Percentiles rank a stretch among this genome's conserved stretches.
These are phyloP conservation scores for Antheraea pernyi DNA, from an alignment of 1,140 invertebrate species.

Conservation along the genomic window DNA sequence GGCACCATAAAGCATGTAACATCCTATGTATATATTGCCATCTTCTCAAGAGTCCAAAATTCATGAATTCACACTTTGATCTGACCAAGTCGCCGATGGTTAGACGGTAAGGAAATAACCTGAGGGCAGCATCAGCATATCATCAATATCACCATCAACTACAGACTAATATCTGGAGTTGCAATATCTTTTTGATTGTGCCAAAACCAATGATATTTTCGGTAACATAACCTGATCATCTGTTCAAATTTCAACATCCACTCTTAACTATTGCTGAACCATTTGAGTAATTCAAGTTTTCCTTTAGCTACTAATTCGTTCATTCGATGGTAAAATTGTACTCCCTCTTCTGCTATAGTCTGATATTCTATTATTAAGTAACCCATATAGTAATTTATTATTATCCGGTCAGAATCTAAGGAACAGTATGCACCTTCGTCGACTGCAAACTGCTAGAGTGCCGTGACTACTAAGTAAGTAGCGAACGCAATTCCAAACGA, in stretches of 20 bases:
- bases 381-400: no score
- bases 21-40: constrained; percentile 1
- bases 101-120: constrained; percentile 20
- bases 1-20: background rate
- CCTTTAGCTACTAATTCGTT: background rate
- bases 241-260: no score
- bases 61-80: constrained; percentile 34
- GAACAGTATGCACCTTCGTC: no score
- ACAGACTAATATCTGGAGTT: constrained; percentile 31
- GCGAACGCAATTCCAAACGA: background rate
- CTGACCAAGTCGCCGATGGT: constrained; percentile 17
- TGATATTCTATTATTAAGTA: constrained; percentile 2
- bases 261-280: constrained; percentile 7
- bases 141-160: background rate
- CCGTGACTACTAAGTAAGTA: background rate
- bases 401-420: no score
- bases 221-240: constrained; percentile 12
- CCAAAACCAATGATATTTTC: constrained; percentile 31
- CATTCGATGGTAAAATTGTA: background rate
- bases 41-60: constrained; percentile 12
- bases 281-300: constrained; percentile 1
- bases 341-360: constrained; percentile 7
- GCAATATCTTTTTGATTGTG: constrained; percentile 39
- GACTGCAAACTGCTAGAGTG: no score
- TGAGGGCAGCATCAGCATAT: constrained; percentile 12